These are phyloP conservation scores for Pachyrhynchus sulphureomaculatus DNA, from an alignment of 1,140 invertebrate species.

Conservation along the genomic window DNA sequence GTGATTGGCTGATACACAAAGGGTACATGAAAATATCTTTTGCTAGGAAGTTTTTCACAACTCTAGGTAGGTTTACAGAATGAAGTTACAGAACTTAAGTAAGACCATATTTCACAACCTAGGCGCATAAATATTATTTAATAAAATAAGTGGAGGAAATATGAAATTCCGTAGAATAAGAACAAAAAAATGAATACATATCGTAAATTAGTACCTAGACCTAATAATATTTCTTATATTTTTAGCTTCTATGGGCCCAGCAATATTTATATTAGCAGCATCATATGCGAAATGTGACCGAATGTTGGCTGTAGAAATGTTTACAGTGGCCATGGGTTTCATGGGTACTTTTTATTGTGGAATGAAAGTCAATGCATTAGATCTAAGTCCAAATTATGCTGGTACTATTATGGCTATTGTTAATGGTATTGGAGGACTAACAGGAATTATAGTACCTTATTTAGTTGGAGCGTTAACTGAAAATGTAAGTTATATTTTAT, in stretches of 20 bases:
- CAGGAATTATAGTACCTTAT: constrained; percentile 77
- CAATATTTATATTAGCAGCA: constrained; percentile 76
- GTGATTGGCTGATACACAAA: constrained; percentile 66
- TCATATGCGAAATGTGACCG: constrained; percentile 78
- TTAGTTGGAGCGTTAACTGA: constrained; percentile 62
- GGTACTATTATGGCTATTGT: constrained; percentile 82
- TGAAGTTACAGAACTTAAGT: not conserved
- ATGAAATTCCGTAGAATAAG: no score
- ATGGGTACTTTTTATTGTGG: constrained; percentile 77
- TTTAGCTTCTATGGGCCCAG: constrained; percentile 70
- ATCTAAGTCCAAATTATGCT: constrained; percentile 80
- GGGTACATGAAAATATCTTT: constrained; percentile 61
- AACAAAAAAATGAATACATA: no score
- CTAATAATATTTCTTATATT: no score
- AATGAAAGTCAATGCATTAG: constrained; percentile 78
- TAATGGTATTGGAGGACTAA: constrained; percentile 79
- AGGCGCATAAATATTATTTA: no score
- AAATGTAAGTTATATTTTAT: constrained; percentile 42
- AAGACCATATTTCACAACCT: no score
- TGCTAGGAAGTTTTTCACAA: constrained; percentile 72
- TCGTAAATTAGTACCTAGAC: no score
- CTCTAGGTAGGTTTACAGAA: constrained; percentile 57
- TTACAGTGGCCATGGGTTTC: constrained; percentile 70
- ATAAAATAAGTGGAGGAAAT: no score
- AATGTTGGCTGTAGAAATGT: constrained; percentile 62